Percentiles rank a stretch among this genome's conserved stretches.
phyloP scores from a whole-genome alignment of 2,113 vertebrate species.

The Plecotus auritus region DNA sequence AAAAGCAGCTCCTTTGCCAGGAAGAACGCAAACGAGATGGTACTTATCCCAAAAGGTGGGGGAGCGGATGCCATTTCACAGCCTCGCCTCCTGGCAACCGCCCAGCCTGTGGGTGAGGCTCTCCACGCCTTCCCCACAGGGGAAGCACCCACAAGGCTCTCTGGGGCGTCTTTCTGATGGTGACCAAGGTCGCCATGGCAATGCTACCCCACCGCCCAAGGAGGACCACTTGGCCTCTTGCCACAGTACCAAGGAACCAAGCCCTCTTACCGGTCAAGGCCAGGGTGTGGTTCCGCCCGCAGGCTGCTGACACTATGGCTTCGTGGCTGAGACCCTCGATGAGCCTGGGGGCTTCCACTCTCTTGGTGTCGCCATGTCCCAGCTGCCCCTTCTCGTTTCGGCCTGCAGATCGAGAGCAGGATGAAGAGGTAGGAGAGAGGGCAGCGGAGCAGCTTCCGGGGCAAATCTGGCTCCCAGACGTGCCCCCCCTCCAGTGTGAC shows the following conservation, averaged over 20 bases:
- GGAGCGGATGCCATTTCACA: too few relatives aligned
- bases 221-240: neutral
- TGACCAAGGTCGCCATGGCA: accelerated
- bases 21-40: neutral
- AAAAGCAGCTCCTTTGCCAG: neutral
- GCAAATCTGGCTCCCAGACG: neutral
- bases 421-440: neutral
- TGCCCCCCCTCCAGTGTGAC: accelerated
- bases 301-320: constrained; percentile 88
- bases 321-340: constrained; percentile 89
- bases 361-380: constrained; percentile 94
- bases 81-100: too few relatives aligned
- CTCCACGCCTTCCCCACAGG: neutral
- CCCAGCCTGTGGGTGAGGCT: accelerated
- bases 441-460: accelerated
- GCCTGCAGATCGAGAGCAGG: constrained; percentile 77
- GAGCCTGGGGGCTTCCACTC: constrained; percentile 92
- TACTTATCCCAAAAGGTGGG: neutral
- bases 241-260: accelerated
- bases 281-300: constrained; percentile 95
- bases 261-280: constrained; percentile 87
- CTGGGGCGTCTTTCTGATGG: accelerated
- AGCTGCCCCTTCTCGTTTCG: constrained; percentile 97
- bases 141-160: neutral
- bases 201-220: neutral